Conservation (phyloP, 2,888 invertebrate species). For the Papilio protenor region DNA sequence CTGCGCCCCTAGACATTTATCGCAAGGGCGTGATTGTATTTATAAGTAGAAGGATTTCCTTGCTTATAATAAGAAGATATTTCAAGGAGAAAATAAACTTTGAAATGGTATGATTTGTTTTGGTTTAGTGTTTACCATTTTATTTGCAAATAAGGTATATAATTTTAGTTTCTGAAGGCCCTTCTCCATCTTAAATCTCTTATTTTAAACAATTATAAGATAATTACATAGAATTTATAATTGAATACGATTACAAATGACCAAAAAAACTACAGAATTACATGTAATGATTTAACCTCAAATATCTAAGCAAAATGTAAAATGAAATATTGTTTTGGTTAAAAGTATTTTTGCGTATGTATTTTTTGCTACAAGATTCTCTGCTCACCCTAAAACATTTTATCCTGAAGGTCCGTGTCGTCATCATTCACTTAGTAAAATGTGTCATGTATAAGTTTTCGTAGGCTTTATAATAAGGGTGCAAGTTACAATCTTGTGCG, state of each 20-base stretch:
- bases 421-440: constrained; percentile 80
- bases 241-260: not conserved
- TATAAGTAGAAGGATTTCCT: constrained; percentile 67
- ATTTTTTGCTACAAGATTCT: not conserved
- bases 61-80: constrained; percentile 34
- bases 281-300: not conserved
- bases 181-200: not conserved
- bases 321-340: not conserved
- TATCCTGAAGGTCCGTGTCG: constrained; percentile 36
- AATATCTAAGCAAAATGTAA: not conserved
- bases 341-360: not conserved
- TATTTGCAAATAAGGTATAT: not conserved
- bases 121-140: not conserved
- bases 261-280: too few species aligned
- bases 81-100: constrained; percentile 6
- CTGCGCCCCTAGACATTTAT: constrained; percentile 79
- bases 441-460: constrained; percentile 58
- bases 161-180: not conserved
- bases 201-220: not conserved
- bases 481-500: constrained; percentile 55
- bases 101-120: not conserved
- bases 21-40: constrained; percentile 79
- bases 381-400: constrained; percentile 18
- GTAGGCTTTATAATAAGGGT: constrained; percentile 38
- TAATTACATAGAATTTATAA: not conserved